Base-by-base conservation (phyloP, 2,888 invertebrate species). In the Drosophila dives region DNA sequence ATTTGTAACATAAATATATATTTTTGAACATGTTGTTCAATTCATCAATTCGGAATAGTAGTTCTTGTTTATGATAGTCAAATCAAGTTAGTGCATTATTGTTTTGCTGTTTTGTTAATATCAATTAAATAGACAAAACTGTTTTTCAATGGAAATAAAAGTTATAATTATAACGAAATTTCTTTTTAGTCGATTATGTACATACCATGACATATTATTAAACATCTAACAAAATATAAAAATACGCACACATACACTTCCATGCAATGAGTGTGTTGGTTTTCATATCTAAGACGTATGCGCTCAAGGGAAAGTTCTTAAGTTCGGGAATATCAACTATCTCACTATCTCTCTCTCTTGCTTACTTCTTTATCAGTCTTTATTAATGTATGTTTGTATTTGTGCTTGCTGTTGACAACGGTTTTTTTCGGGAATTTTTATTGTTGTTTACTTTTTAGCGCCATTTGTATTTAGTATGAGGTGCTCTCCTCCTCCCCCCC, bases 401-500 rank as follows among this genome's bases (percentile, higher is more conserved):
- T 55, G n/a, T 23, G 20, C 20, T 20, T 59, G 33, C 12, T 63
- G 29, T 12, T 40, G 38, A 23, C 64, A 67, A 53, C 36, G 45
- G 32, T 60, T 66, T 64, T 68, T 72, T 67, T 17, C 33, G 53
- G 49, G 26, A 48, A 50, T 66, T 53, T 75, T 3, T 59, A 48
- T 42, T 59, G 68, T 59, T 86, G 62, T 84, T 86, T 75, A 67
- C 65, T 75, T 65, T 71, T 62, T 54, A 66, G 45, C 26, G 29
- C 20, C 56, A 65, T 82, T 80, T 73, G 50, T 64, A 61, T 77
- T 59, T 55, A 40, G 59, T 45, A 4, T 15, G 45, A 23, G 20
- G 15, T 8, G 36, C 34, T 53, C 49, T 48, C 10, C 20, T 20
- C 15, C 7, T 23, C 23, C 48, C 38, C 23, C 32, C 8, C 40